Evolutionary conservation across 2,113 vertebrate genomes (phyloP), one percentile per base, ranked within the genome.

Genomic region (Heterochromis multidens): DNA sequence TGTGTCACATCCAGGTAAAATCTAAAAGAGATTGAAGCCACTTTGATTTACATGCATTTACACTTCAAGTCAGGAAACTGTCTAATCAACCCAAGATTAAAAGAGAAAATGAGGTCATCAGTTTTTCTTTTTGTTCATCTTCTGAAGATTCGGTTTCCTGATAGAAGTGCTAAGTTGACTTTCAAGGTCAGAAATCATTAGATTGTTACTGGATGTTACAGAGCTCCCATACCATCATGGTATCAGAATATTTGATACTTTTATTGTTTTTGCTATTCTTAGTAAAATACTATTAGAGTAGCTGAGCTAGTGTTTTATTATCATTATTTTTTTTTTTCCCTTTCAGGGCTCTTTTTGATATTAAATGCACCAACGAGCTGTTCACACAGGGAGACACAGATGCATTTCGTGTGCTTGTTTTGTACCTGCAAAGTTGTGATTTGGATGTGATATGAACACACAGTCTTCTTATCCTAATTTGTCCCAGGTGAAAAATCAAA

Each of bases 361-460:
- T 46, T 16, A 46, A 46, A 46, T 5, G 43, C 43, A 46, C 43
- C 13, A 67, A 67, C 23, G 35, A 37, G 35, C 0, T 67, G 9
- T 25, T 67, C 63, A 43, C 35, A 17, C 1, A 67, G 63, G 35
- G 7, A 43, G 63, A 43, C 4, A 25, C 62, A 67, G 23, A 70
- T 70, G 16, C 3, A 1, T 70, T 49, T 43, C 63, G 25, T 67
- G 13, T 43, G 37, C 37, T 67, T 10, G 25, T 54, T 70, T 49
- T 70, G 40, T 9, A 70, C 63, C 1, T 43, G 37, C 37, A 67
- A 43, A 43, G 33, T 35, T 35, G 33, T 43, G 37, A 27, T 17
- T 43, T 67, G 14, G 2, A 67, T 27, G 0, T 25, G 14, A 43
- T 17, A 43, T 67, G 4, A 67, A 67, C n/a, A 25, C 0, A 1